Conservation (phyloP, 2,797 vertebrate genomes). For the Alauda arvensis region DNA sequence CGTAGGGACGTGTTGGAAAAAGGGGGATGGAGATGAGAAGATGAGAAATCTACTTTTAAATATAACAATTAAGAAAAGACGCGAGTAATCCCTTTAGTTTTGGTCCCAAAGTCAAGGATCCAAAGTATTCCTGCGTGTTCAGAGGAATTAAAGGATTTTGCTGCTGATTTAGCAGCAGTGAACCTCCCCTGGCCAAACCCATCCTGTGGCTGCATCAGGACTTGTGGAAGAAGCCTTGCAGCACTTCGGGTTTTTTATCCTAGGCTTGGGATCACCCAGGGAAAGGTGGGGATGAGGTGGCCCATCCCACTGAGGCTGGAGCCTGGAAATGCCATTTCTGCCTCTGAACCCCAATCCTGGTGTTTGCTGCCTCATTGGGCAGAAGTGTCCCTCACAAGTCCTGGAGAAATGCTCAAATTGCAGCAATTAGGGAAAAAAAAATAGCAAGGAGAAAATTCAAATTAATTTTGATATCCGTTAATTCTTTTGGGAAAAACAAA, state of each 20-base stretch:
- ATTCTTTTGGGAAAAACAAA: background rate
- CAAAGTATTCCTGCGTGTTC: accelerated
- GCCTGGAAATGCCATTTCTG: background rate
- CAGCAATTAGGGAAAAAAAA: background rate
- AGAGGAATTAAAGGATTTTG: background rate
- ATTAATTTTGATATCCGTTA: background rate
- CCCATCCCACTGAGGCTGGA: background rate
- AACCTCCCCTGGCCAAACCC: background rate
- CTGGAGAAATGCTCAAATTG: background rate
- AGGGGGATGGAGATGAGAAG: background rate
- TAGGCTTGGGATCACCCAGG: background rate
- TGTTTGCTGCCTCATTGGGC: too few relatives aligned
- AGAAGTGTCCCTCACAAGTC: background rate
- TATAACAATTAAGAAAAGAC: background rate
- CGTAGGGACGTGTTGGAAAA: accelerated
- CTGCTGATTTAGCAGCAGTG: background rate
- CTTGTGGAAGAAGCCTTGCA: background rate
- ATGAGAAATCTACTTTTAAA: background rate
- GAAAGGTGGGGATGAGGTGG: background rate
- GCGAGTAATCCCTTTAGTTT: background rate
- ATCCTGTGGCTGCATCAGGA: background rate
- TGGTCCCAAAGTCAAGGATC: background rate
- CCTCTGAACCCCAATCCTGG: background rate
- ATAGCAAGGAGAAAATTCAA: background rate
- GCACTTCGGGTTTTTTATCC: background rate